Evolutionary conservation across 2,888 invertebrate genomes (phyloP), one percentile per base, ranked within the genome.

Genomic region (Synanthedon vespiformis): DNA sequence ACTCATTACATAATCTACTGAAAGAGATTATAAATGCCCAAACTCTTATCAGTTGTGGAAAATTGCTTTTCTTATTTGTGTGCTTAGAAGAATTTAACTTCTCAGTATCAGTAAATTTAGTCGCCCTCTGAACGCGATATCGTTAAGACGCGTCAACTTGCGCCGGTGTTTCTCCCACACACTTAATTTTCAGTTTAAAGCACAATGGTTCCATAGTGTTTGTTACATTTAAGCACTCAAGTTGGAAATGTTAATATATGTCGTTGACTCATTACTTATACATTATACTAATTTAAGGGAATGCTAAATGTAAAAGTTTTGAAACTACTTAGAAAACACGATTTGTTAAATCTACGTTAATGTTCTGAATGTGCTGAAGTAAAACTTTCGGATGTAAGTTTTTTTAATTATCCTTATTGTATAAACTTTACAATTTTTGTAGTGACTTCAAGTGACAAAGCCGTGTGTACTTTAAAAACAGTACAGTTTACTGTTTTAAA

Each of bases 71-170:
- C 2, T 34, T 34, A 34, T 10, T 34, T 34, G 34, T 34, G 34
- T 34, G 34, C 44, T 16, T 47, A 16, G 34, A 51, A 52, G 49
- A 53, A 53, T 57, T 53, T 54, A 53, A 49, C 41, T 52, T 57
- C 55, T 53, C 54, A 52, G 52, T 47, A 40, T 49, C 51, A 50
- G 53, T 56, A 56, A 53, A 52, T 53, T 54, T 63, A 68, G 68
- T 68, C 50, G 52, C 58, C 57, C 52, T 57, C 60, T 59, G 62
- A 57, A 52, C 66, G 65, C 62, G 64, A 51, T 53, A 27, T 54
- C 52, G 61, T 51, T 51, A 48, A 57, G 62, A 67, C 67, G 68
- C 56, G 52, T 10, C 53, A 14, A 27, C 18, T 14, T 13, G 44
- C 13, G 44, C 13, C 6, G 10, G 34, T 34, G 13, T 44, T 44